Base-by-base conservation (phyloP, 2,113 vertebrate genomes). In the Ailuropoda melanoleuca region DNA sequence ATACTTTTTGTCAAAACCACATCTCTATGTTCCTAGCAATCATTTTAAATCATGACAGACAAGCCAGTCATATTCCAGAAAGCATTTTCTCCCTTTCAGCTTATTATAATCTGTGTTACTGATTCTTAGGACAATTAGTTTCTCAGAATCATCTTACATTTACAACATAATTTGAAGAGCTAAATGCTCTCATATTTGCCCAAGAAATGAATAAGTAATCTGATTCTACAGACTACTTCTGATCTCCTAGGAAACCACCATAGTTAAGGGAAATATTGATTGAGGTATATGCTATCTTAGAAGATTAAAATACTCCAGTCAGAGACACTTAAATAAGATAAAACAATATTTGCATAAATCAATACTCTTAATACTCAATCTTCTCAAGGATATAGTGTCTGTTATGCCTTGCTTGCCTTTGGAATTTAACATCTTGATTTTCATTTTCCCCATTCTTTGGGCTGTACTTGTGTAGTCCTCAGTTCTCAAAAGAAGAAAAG, bases 221-320 rank as follows among this genome's bases (percentile, higher is more conserved):
- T 53, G 50, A 58, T 80, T 87, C 46, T 80, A 72, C 24, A 21
- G 19, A 43, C 50, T 87, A 31, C 23, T 72, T 74, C 43, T 39
- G 70, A 34, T 87, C 74, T 95, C 82, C 62, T 86, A 87, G 82
- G 74, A 95, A 91, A 92, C 34, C 26, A 64, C 19, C 21, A 92
- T n/a, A 60, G 75, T 72, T 34, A 80, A 90, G 66, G 64, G 37
- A 95, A 95, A 62, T 87, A 92, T 78, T 91, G 62, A 86, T 55
- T 60, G 43, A 81, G 53, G 70, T 81, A 72, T 62, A 92, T 34
- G 18, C 29, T 78, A 48, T 70, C 53, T 87, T 86, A 39, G 10
- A 29, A 87, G 53, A 43, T 60, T 53, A 95, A 91, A 95, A 81
- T 66, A 68, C 37, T n/a, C 43, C 10, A 70, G 24, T 58, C 34